A percentile compares a stretch with the other conserved stretches of the same genome.
Conservation (phyloP, 2,888 invertebrate genomes). For the Amblyteles armatorius region DNA sequence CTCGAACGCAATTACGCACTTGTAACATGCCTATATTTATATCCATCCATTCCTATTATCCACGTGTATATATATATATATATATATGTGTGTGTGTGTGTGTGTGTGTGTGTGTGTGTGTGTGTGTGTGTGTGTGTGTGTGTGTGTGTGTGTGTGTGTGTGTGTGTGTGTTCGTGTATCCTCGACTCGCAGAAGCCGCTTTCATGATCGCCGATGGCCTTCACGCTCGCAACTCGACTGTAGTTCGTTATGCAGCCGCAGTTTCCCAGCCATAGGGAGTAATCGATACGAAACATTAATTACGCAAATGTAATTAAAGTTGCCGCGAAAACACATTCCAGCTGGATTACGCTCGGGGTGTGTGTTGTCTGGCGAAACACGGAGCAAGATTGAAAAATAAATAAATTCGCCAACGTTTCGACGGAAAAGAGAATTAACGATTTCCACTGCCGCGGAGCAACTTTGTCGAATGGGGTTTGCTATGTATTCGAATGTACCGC, state of each 20-base stretch:
- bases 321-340: background rate
- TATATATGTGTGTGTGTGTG: background rate
- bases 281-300: slow-evolving; percentile 62
- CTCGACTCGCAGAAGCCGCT: slow-evolving; percentile 29
- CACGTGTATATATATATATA: background rate
- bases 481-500: background rate
- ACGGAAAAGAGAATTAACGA: slow-evolving; percentile 22
- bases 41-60: slow-evolving; percentile 40
- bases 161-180: background rate
- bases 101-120: background rate
- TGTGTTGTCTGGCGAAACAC: background rate
- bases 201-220: slow-evolving; percentile 56
- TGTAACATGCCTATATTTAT: slow-evolving; percentile 10
- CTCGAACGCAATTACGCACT: slow-evolving; percentile 31
- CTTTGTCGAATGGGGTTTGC: background rate
- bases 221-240: slow-evolving; percentile 49
- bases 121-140: background rate
- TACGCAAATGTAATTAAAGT: slow-evolving; percentile 56
- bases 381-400: background rate
- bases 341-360: background rate
- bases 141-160: background rate
- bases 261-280: slow-evolving; percentile 25
- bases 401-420: background rate
- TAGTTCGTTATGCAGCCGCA: slow-evolving; percentile 10
- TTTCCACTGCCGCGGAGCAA: background rate